phyloP scores from a whole-genome alignment of 1,140 invertebrate genomes.

The Pentalonia nigronervosa region DNA sequence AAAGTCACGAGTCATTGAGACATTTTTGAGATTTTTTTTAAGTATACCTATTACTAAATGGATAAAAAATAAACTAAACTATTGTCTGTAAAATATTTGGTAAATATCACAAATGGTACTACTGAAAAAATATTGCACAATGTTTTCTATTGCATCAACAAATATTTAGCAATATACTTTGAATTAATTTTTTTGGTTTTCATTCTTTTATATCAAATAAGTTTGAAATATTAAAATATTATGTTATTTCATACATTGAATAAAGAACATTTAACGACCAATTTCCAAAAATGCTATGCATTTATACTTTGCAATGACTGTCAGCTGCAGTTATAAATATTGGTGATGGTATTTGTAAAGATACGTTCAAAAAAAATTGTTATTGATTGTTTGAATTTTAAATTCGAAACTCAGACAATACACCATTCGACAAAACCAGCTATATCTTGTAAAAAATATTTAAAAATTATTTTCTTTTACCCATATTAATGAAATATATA shows the following conservation, averaged over 20 bases:
- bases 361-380: background rate
- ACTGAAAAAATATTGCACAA: background rate
- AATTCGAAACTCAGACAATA: background rate
- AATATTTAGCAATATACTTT: background rate
- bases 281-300: background rate
- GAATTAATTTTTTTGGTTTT: background rate
- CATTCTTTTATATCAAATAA: background rate
- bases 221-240: background rate
- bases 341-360: background rate
- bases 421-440: background rate
- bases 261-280: background rate
- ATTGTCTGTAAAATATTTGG: background rate
- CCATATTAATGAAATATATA: background rate
- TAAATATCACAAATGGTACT: background rate
- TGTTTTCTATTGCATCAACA: background rate
- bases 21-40: background rate
- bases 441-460: background rate
- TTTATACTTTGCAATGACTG: background rate
- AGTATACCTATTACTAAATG: background rate
- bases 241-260: too few species aligned
- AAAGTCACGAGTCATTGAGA: background rate
- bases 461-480: slow-evolving; percentile 3
- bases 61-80: background rate
- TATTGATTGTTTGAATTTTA: background rate
- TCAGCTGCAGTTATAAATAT: background rate